phyloP scores from a whole-genome alignment of 2,888 invertebrate genomes.

The Drosophila diplacantha region DNA sequence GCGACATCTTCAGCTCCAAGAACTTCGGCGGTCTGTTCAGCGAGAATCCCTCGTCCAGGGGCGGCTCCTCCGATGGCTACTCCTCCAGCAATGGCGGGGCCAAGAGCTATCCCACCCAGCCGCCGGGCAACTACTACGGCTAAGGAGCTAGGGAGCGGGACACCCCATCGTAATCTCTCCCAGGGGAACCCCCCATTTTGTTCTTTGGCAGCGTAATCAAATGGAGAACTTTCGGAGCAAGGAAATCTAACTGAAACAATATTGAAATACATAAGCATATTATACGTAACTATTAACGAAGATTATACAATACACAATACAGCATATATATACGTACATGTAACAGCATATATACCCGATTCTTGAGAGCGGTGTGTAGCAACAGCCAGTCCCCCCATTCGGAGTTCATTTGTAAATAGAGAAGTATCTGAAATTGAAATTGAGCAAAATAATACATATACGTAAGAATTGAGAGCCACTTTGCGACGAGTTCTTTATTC shows the following conservation, averaged over 20 bases:
- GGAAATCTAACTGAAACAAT: conserved; percentile 33
- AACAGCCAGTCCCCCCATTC: conserved; percentile 12
- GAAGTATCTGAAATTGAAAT: conserved; percentile 30
- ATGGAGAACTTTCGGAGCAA: conserved; percentile 47
- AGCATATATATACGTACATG: conserved; percentile 20
- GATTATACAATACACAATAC: conserved; percentile 41
- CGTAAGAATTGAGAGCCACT: conserved; percentile 62
- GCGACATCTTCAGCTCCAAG: conserved; percentile 74
- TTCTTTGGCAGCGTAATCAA: conserved; percentile 44
- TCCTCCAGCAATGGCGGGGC: conserved; percentile 53
- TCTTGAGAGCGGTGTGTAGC: conserved; percentile 22
- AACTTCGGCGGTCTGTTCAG: conserved; percentile 77
- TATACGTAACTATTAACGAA: conserved; percentile 38
- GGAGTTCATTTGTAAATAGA: conserved; percentile 46
- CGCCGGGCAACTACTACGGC: conserved; percentile 69
- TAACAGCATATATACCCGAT: conserved; percentile 28
- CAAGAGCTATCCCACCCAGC: conserved; percentile 76
- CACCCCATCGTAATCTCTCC: not conserved
- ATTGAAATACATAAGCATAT: conserved; percentile 36
- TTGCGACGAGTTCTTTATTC: conserved; percentile 11
- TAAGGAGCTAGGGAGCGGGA: conserved; percentile 14
- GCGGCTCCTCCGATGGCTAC: conserved; percentile 37
- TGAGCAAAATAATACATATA: conserved; percentile 39
- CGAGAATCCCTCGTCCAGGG: conserved; percentile 72
- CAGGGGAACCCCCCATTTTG: conserved; percentile 1